Evolutionary conservation across 2,797 vertebrate genomes (phyloP).

Genomic region (Lerista edwardsae): DNA sequence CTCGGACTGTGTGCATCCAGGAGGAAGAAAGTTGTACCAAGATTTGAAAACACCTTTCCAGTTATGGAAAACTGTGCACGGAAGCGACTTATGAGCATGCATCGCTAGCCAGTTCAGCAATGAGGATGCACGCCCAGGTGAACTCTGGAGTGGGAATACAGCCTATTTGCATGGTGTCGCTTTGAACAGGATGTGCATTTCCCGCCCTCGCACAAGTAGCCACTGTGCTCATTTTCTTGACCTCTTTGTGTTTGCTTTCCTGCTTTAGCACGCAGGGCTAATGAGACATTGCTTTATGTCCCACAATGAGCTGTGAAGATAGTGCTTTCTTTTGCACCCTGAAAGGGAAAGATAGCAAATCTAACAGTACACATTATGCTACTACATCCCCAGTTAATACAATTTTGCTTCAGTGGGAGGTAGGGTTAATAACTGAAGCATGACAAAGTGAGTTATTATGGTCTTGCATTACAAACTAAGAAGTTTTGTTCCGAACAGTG

Average conservation of each 20-base stretch:
- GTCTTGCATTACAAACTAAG: too few species aligned
- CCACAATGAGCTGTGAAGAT: not conserved
- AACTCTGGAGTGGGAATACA: not conserved
- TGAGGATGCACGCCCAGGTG: too few species aligned
- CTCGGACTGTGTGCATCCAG: too few species aligned
- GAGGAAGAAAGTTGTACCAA: not conserved
- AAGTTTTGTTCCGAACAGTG: not conserved
- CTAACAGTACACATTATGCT: not conserved
- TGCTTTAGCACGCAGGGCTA: not conserved
- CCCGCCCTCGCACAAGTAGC: not conserved
- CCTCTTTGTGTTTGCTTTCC: not conserved
- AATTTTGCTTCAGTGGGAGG: not conserved
- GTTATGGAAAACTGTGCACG: not conserved
- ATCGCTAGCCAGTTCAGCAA: not conserved
- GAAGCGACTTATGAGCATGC: not conserved
- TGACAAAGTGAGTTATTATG: not conserved
- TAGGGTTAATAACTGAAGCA: not conserved
- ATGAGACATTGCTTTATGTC: not conserved
- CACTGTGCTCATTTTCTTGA: not conserved
- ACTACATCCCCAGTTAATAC: not conserved
- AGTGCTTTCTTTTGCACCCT: not conserved
- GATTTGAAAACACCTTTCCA: not conserved
- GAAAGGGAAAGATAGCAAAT: not conserved
- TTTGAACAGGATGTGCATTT: not conserved
- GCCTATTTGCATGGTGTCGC: not conserved